Evolutionary conservation across 2,797 vertebrate genomes (phyloP).

Genomic region (Lycodopsis pacificus): DNA sequence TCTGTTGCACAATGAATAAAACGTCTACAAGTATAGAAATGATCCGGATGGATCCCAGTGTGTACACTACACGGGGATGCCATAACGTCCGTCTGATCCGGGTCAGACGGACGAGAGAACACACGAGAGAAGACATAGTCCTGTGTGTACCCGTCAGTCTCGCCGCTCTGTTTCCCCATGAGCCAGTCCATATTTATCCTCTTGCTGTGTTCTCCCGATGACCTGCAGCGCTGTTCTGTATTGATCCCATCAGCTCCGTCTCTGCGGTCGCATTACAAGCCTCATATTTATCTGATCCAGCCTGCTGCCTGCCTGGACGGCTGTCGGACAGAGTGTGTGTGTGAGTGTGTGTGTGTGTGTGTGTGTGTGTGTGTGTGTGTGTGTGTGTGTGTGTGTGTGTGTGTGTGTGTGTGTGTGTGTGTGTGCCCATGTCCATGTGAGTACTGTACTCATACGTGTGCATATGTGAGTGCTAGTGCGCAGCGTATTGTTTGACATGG

Average conservation of each 20-base stretch:
- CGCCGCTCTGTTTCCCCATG: constrained; percentile 74
- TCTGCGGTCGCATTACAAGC: constrained; percentile 80
- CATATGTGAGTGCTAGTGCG: constrained; percentile 40
- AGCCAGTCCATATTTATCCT: constrained; percentile 84
- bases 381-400: constrained; percentile 52
- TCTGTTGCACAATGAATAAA: neutral
- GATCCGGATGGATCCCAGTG: neutral
- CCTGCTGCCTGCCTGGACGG: constrained; percentile 63
- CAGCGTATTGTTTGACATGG: constrained; percentile 76
- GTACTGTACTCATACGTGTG: constrained; percentile 60
- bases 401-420: constrained; percentile 48
- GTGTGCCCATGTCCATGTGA: constrained; percentile 39
- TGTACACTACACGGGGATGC: neutral
- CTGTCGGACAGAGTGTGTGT: constrained; percentile 57
- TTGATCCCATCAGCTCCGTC: constrained; percentile 80
- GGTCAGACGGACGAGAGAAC: constrained; percentile 59
- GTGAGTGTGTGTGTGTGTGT: constrained; percentile 50
- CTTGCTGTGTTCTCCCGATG: constrained; percentile 72
- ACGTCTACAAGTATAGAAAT: neutral
- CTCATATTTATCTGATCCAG: constrained; percentile 80
- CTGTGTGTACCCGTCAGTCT: constrained; percentile 79
- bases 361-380: constrained; percentile 51
- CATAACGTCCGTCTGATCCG: constrained; percentile 55
- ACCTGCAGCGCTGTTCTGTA: constrained; percentile 76
- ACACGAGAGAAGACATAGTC: constrained; percentile 67